Evolutionary conservation across 1,140 invertebrate species (phyloP).

Genomic region (Polypedilum vanderplanki): DNA sequence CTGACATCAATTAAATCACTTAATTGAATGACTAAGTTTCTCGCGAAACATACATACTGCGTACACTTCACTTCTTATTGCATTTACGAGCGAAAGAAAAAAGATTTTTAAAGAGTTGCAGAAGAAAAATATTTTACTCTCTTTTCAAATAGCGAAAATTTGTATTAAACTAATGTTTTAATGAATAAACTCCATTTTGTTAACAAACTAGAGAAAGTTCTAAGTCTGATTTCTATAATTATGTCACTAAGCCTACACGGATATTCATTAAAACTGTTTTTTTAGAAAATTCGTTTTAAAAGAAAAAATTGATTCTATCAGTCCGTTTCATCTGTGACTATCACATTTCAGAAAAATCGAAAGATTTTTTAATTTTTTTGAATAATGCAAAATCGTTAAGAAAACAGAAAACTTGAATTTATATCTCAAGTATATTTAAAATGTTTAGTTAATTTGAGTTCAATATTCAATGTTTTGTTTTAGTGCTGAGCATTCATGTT

Average conservation of each 20-base stretch:
- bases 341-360: background rate
- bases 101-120: background rate
- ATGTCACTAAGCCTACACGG: background rate
- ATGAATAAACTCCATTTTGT: background rate
- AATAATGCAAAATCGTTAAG: background rate
- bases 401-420: too few species aligned
- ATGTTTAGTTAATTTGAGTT: too few species aligned
- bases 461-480: too few species aligned
- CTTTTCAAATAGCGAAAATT: background rate
- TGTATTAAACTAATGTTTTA: background rate
- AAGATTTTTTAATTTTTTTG: background rate
- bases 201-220: background rate
- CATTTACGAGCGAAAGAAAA: too few species aligned
- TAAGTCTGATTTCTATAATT: background rate
- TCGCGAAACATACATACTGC: too few species aligned
- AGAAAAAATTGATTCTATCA: constrained; percentile 13
- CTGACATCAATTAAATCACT: too few species aligned
- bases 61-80: too few species aligned
- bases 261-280: background rate
- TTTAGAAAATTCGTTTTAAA: background rate
- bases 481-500: too few species aligned
- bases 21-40: too few species aligned
- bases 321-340: background rate
- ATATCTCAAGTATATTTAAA: too few species aligned
- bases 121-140: constrained; percentile 1